A percentile compares a stretch with the other conserved stretches of the same genome.
Conservation (phyloP, 1,140 invertebrate genomes). For the Centruroides vittatus region DNA sequence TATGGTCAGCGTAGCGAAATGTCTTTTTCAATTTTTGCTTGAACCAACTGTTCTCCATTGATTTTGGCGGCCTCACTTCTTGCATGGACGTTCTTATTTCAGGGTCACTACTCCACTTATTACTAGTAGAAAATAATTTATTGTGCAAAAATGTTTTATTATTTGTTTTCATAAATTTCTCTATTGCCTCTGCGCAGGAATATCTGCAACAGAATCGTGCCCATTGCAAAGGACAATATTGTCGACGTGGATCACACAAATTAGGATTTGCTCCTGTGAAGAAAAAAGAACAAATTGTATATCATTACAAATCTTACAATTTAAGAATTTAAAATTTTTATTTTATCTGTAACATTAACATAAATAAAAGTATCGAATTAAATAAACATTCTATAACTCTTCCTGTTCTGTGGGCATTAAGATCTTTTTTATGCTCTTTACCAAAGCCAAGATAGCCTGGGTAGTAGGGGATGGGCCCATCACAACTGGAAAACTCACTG, state of each 20-base stretch:
- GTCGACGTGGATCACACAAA: constrained; percentile 49
- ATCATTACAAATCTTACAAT: too few species aligned
- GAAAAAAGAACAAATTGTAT: background rate
- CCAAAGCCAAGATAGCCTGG: too few species aligned
- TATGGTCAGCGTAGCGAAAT: background rate
- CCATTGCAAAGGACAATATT: constrained; percentile 59
- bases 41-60: background rate
- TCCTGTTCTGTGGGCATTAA: too few species aligned
- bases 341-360: too few species aligned
- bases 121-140: background rate
- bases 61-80: background rate
- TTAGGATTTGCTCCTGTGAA: constrained; percentile 52
- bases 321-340: too few species aligned
- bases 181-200: constrained; percentile 56
- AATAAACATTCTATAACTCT: too few species aligned
- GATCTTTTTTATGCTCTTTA: too few species aligned
- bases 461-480: too few species aligned
- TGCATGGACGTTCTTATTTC: background rate
- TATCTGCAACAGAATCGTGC: constrained; percentile 57
- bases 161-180: constrained; percentile 37
- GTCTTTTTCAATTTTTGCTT: background rate
- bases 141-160: background rate
- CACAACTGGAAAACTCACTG: too few species aligned
- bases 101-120: background rate
- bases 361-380: too few species aligned